Conservation (phyloP, 2,113 vertebrate genomes). For the Lampris megalopsis region DNA sequence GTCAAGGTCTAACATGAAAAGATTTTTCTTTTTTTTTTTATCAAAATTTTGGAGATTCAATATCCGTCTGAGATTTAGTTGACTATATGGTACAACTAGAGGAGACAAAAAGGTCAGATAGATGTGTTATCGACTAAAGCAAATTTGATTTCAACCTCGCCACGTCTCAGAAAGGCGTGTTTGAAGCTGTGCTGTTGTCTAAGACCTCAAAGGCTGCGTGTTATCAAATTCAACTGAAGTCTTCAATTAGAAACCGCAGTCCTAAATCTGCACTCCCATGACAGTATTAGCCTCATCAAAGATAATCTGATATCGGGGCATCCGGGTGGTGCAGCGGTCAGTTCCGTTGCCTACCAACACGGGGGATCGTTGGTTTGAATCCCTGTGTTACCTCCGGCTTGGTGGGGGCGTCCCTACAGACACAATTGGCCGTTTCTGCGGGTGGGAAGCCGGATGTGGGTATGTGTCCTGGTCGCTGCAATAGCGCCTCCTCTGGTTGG, state of each 20-base stretch:
- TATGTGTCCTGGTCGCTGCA: too few species aligned
- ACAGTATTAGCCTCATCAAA: slow-evolving; percentile 18
- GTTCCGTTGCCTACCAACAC: too few species aligned
- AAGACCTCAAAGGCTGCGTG: slow-evolving; percentile 52
- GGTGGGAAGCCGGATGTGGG: too few species aligned
- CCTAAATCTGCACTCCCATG: slow-evolving; percentile 21
- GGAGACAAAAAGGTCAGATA: slow-evolving; percentile 3
- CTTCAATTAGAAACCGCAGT: slow-evolving; percentile 29
- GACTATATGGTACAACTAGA: slow-evolving; percentile 7
- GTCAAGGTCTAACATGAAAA: background rate
- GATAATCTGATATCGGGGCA: slow-evolving; percentile 23
- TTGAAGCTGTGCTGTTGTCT: slow-evolving; percentile 44
- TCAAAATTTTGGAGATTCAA: slow-evolving; percentile 4
- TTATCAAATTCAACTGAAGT: slow-evolving; percentile 57
- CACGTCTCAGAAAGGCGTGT: slow-evolving; percentile 36
- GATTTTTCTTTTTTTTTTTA: background rate
- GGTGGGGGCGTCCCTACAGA: too few species aligned
- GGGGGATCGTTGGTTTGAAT: too few species aligned
- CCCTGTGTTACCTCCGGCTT: too few species aligned
- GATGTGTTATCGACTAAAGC: background rate
- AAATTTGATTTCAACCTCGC: slow-evolving; percentile 41
- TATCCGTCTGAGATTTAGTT: background rate
- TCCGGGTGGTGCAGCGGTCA: too few species aligned
- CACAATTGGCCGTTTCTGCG: too few species aligned
- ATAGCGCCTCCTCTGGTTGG: too few species aligned